Conservation (phyloP, 2,888 invertebrate species). For the Brachyptera risi region DNA sequence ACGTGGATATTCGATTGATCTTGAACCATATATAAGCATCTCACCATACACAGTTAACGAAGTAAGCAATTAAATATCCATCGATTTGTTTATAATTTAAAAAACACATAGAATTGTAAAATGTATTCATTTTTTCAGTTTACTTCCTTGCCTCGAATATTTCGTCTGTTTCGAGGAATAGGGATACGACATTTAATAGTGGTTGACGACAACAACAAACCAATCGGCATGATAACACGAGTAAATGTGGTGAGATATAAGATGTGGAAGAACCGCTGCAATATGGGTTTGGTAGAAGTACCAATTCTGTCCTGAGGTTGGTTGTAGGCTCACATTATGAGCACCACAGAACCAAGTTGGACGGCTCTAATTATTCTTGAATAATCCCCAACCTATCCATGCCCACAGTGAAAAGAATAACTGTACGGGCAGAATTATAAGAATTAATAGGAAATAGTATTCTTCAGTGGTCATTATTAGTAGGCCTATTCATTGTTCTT, state of each 20-base stretch:
- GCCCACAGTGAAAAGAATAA: slow-evolving; percentile 40
- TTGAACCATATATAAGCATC: neutral
- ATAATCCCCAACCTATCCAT: slow-evolving; percentile 41
- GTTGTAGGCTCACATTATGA: no score
- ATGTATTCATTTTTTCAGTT: neutral
- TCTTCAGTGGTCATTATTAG: neutral
- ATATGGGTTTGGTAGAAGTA: slow-evolving; percentile 70
- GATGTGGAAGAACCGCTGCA: slow-evolving; percentile 62
- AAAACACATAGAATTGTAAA: neutral
- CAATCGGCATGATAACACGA: slow-evolving; percentile 94
- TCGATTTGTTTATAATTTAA: neutral
- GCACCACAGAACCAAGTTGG: no score
- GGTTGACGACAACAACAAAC: slow-evolving; percentile 85
- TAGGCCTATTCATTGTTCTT: no score
- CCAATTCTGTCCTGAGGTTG: neutral
- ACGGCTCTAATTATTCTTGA: slow-evolving; percentile 40
- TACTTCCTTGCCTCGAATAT: neutral
- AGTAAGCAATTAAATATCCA: neutral
- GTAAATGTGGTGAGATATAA: slow-evolving; percentile 85
- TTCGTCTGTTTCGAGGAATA: slow-evolving; percentile 83
- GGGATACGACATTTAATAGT: slow-evolving; percentile 92
- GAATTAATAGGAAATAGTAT: slow-evolving; percentile 36
- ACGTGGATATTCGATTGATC: neutral
- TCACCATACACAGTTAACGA: neutral
- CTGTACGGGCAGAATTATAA: slow-evolving; percentile 38